Base-by-base conservation (phyloP, 2,797 vertebrate species). In the Cyprinella venusta region DNA sequence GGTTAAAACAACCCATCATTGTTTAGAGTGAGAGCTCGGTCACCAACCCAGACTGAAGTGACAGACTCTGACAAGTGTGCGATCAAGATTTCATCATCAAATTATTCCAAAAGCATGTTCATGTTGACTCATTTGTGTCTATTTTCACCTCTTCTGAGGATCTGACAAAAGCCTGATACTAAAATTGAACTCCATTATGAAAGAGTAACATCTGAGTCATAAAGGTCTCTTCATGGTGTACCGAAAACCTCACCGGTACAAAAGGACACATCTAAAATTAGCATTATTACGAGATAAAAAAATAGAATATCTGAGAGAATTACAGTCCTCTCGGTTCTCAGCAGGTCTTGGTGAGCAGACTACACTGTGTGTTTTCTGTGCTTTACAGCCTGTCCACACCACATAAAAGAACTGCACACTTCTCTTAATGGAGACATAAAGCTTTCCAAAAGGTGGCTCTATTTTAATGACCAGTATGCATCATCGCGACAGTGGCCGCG, bases 381-480 rank as follows among this genome's bases (percentile, higher is more conserved):
- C 56, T 50, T 85, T 19, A 61, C 45, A 79, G 52, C 30, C 61
- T 52, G 59, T 2, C 77, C 81, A 70, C 54, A 26, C 13, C 42
- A 64, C 64, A 70, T 82, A 77, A 90, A 88, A 85, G 42, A 79
- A 12, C 54, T 48, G 33, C 50, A 9, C 30, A 54, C 21, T 38
- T 88, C 36, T 74, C 87, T 76, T 83, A 80, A 24, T 42, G 67
- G 63, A 59, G 63, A 59, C 80, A 88, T 69, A 84, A 54, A 89
- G 79, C 85, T 85, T 67, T 79, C 78, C 76, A 86, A 38, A 64
- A 64, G 75, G 42, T 86, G 70, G 50, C 85, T 84, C 83, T 77
- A 81, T 84, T 87, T 84, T 84, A 82, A 85, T 64, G 75, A 81
- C 81, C 50, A 74, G 59, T 72, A 89, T 89, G 88, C 85, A 90